phyloP scores from a whole-genome alignment of 2,113 vertebrate genomes.

The Diadophis punctatus region DNA sequence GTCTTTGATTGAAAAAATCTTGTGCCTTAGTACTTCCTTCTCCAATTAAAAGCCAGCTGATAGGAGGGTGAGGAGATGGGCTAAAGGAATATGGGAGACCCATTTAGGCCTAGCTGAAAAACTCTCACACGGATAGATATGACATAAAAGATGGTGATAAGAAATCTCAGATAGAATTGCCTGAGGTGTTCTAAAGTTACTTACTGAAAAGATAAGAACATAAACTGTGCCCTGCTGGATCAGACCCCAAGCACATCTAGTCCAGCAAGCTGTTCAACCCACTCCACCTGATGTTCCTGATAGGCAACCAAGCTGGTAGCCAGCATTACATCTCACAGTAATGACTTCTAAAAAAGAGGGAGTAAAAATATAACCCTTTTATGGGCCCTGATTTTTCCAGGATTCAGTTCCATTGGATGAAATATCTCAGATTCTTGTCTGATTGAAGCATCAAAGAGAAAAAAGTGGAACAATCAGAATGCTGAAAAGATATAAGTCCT shows the following conservation, averaged over 20 bases:
- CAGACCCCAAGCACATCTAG: not conserved
- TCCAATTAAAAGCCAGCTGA: not conserved
- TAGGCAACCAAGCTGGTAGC: not conserved
- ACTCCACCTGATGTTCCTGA: no score
- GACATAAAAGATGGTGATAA: not conserved
- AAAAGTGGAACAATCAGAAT: not conserved
- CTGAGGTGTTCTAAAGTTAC: not conserved
- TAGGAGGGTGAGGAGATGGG: not conserved
- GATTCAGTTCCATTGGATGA: not conserved
- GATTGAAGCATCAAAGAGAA: not conserved
- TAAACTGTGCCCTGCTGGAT: not conserved
- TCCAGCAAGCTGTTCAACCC: no score
- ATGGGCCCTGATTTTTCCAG: not conserved
- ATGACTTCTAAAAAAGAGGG: not conserved
- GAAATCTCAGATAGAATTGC: not conserved
- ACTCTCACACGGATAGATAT: not conserved
- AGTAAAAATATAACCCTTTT: not conserved
- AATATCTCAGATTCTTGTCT: not conserved
- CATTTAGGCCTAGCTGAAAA: not conserved
- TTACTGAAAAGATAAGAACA: not conserved
- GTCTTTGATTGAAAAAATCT: not conserved
- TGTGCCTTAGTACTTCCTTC: not conserved
- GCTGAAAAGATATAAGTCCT: not conserved
- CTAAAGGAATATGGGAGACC: not conserved
- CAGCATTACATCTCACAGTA: not conserved